Evolutionary conservation across 2,113 vertebrate species (phyloP).

Genomic region (Campylorhamphus procurvoides): DNA sequence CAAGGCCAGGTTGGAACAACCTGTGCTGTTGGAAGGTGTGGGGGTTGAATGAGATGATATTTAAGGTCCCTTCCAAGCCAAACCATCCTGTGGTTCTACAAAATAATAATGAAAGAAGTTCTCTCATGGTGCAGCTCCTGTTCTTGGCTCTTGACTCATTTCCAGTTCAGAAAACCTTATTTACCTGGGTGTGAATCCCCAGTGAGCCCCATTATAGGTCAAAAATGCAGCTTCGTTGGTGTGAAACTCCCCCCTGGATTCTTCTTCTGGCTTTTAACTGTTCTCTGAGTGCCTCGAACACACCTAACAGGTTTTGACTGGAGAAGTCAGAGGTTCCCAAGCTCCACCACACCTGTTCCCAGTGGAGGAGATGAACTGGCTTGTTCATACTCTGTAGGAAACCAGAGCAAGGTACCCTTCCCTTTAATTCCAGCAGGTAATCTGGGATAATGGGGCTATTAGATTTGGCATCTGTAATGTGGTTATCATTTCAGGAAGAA

Average conservation of each 20-base stretch:
- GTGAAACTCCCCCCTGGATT: neutral
- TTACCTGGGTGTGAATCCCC: neutral
- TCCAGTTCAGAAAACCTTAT: neutral
- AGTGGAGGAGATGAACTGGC: neutral
- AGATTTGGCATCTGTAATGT: slow-evolving; percentile 59
- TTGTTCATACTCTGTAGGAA: neutral
- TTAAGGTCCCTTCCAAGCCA: neutral
- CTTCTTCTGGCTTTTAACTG: neutral
- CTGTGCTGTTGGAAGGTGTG: neutral
- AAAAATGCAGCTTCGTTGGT: neutral
- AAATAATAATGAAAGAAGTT: neutral
- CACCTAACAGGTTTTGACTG: neutral
- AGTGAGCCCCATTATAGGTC: neutral
- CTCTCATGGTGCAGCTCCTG: neutral
- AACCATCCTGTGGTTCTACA: neutral
- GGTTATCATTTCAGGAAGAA: slow-evolving; percentile 62
- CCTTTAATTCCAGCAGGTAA: slow-evolving; percentile 54
- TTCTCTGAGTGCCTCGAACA: neutral
- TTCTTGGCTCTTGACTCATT: neutral
- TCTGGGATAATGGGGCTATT: slow-evolving; percentile 63
- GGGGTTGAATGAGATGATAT: fast-evolving
- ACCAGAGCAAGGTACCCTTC: neutral
- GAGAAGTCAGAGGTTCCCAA: neutral
- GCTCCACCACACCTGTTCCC: neutral
- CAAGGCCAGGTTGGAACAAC: neutral